Base-by-base conservation (phyloP, 2,797 vertebrate genomes). In the Orestias chungarensis region DNA sequence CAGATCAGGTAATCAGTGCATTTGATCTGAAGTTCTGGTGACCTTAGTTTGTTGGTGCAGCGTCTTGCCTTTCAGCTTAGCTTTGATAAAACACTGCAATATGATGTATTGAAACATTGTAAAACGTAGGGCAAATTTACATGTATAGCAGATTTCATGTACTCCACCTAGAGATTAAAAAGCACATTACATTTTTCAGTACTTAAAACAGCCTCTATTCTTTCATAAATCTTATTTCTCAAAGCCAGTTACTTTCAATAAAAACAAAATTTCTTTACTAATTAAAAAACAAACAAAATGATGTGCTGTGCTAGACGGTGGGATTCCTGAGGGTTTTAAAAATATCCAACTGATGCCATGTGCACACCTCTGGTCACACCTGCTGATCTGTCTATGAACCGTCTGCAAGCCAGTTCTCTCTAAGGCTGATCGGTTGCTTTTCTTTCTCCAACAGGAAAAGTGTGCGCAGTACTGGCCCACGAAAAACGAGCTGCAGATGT, bases 401-500 rank as follows among this genome's bases (percentile, higher is more conserved):
- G 2, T 12, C 7, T 44, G 64, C 27, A 44, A 8, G 9, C 43
- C 3, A 6, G 17, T 29, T 73, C 64, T 33, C 27, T 29, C 46
- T 23, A 29, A 61, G 20, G 57, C 42, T 67, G 67, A 44, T n/a
- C 73, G 20, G 66, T 38, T 25, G 83, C 2, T 52, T 70, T 73
- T 84, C 47, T 74, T 38, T 72, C 31, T 81, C 12, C 70, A 82
- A n/a, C 89, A 98, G 97, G 97, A 99, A 88, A 99, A 99, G 82
- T 99, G 98, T 94, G 97, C 96, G 14, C 97, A 98, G 50, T 99
- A 99, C 91, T 99, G 98, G 97, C 97, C 97, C 66, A 96, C 96
- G 54, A 89, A 91, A 69, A 95, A 96, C 70, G 95, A 96, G 12
- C 93, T 82, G 61, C 93, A 95, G 76, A 96, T 98, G 95, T 93